Evolutionary conservation across 2,888 invertebrate genomes (phyloP), one percentile per base, ranked within the genome.

Genomic region (Pocota personata): DNA sequence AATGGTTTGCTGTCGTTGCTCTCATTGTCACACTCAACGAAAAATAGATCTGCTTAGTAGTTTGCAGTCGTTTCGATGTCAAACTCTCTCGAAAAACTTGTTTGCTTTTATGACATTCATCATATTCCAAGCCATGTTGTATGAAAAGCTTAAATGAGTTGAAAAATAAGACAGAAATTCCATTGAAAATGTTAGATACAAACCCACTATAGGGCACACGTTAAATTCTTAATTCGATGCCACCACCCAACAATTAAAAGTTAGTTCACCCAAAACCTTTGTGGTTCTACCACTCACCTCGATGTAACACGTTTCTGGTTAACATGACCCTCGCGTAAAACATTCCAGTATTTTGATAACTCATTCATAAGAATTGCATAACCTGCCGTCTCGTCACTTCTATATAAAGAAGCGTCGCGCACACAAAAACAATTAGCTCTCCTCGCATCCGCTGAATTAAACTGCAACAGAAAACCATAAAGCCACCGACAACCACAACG

Each of bases 391-490:
- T 46, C 71, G 46, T 46, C 71, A 46, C 57, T 57, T 58, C 57
- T 43, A 32, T 30, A 66, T 14, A 24, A 48, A 46, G 30, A 48
- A 64, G 10, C 21, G 10, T 14, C 10, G 21, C 21, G 8, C 19
- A 48, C 10, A 21, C 40, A 67, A 48, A 60, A 27, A 19, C 32
- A 62, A 35, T 24, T 37, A n/a, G 12, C 55, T 55, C 32, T 50
- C 37, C 35, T 46, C 46, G 24, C 27, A 46, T 67, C 46, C 76
- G 55, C 37, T 58, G 58, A 76, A 58, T 76, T 76, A 48, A 76
- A 35, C 30, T 58, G 66, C 66, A 76, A 57, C 35, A 67, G 66
- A 58, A 67, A 72, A 3, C 37, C 27, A 48, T 76, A 76, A 76
- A 48, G 16, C n/a, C 57, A 16, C 46, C 35, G 10, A 16, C 27